Evolutionary conservation across 2,888 invertebrate species (phyloP), one percentile per base, ranked within the genome.

Genomic region (Cotesia congregata): DNA sequence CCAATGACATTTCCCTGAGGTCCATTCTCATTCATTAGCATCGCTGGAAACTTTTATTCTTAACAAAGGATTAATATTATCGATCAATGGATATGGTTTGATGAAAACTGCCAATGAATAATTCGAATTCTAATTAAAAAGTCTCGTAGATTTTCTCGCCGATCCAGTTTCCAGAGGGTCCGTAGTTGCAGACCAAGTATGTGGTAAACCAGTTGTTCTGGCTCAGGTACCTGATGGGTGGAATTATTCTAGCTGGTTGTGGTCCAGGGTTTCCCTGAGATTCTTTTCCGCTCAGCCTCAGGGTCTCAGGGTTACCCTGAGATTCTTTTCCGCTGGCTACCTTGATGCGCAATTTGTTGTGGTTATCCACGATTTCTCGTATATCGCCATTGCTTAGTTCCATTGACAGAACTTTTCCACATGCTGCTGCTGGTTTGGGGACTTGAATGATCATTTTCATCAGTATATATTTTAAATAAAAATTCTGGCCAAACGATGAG

Each of bases 131-230:
- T n/a, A 7, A 50, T 30, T 1, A 60, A 70, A 39, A 41, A 9
- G 65, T 69, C 20, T 81, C 79, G 83, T 90, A 90, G 76, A 90
- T 79, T n/a, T 83, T 83, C 30, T 81, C 74, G 2, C 84, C 85
- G 0, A 84, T 72, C 41, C 81, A 68, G 78, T 90, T 90, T 39
- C 90, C 90, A 50, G 84, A 81, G 15, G 90, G 89, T 60, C 89
- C 90, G 74, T 91, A 91, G 80, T 91, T 90, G 81, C 91, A 91
- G 40, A 90, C 86, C 74, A 90, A 83, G 67, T 87, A 84, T 72
- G 86, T 86, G 5, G 80, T 83, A 77, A 85, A 75, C 73, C 17
- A 77, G 5, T 30, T 67, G 83, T 83, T 71, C 1, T 41, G 7
- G 83, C 85, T 38, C 1, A 74, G 59, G 84, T 88, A 91, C 70